Conservation (phyloP, 2,888 invertebrate species). For the Gibbula magus region DNA sequence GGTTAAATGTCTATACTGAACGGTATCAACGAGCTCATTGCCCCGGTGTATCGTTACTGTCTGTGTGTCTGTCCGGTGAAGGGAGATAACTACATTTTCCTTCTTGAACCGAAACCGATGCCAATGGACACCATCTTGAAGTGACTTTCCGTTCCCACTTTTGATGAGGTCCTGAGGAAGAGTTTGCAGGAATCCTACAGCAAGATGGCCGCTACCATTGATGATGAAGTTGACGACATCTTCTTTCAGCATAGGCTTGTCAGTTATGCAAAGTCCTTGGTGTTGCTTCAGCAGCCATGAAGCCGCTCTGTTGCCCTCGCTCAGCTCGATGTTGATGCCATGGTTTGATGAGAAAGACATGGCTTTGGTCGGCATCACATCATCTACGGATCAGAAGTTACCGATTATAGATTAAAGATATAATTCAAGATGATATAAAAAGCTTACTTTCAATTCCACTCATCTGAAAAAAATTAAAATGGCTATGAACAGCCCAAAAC, state of each 20-base stretch:
- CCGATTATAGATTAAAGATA: no score
- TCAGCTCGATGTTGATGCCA: constrained; percentile 1
- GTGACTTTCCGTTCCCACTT: not conserved
- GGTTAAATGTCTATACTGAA: not conserved
- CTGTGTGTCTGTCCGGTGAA: not conserved
- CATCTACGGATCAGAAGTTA: not conserved
- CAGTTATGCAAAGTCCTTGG: not conserved
- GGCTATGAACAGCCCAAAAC: no score
- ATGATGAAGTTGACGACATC: not conserved
- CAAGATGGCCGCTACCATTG: not conserved
- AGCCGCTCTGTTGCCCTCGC: not conserved
- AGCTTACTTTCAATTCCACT: no score
- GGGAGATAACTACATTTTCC: not conserved
- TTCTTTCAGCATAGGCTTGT: not conserved
- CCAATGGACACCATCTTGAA: not conserved
- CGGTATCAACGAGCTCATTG: not conserved
- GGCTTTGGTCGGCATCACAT: not conserved
- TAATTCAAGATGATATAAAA: no score
- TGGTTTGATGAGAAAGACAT: constrained; percentile 3
- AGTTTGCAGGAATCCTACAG: not conserved
- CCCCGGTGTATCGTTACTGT: not conserved
- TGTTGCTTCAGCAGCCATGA: constrained; percentile 6
- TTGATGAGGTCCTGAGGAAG: not conserved
- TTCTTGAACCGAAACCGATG: constrained; percentile 2
- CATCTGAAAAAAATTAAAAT: no score